These are phyloP conservation scores for Hippocampus mohnikei DNA, from an alignment of 2,113 vertebrate species.

Conservation along the genomic window DNA sequence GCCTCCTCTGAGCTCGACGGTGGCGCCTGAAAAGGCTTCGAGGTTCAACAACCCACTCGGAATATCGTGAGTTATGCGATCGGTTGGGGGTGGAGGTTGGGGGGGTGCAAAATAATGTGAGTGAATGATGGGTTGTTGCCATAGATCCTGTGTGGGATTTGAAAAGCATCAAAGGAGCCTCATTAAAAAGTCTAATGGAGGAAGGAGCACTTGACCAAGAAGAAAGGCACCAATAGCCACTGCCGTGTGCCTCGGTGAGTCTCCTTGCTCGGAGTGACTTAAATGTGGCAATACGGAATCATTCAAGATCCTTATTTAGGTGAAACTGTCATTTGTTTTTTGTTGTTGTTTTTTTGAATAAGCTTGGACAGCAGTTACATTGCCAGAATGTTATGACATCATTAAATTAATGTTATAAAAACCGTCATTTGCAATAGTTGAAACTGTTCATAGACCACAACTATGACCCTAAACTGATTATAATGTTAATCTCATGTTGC, in stretches of 20 bases:
- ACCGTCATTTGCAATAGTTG: too few species aligned
- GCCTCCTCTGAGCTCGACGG: not conserved
- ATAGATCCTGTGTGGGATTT: conserved; percentile 58
- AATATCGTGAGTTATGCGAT: too few species aligned
- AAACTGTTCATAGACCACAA: too few species aligned
- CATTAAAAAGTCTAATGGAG: conserved; percentile 71
- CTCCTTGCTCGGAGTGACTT: not conserved
- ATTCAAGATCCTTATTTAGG: not conserved
- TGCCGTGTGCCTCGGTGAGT: conserved; percentile 30
- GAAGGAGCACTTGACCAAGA: conserved; percentile 54
- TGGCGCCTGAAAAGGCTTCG: not conserved
- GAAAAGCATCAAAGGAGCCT: conserved; percentile 63
- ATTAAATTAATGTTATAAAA: not conserved
- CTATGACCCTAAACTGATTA: too few species aligned
- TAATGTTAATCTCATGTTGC: too few species aligned
- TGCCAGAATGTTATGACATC: too few species aligned
- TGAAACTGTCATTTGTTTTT: not conserved
- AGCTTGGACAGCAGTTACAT: not conserved
- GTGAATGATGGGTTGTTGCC: conserved; percentile 34
- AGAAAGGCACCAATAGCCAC: conserved; percentile 25
- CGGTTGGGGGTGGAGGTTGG: too few species aligned
- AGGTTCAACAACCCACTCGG: not conserved
- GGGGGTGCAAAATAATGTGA: not conserved
- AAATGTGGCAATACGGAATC: too few species aligned
- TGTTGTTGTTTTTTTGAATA: not conserved